Evolutionary conservation across 2,797 vertebrate species (phyloP), one percentile per base, ranked within the genome.

Genomic region (Chelon auratus): DNA sequence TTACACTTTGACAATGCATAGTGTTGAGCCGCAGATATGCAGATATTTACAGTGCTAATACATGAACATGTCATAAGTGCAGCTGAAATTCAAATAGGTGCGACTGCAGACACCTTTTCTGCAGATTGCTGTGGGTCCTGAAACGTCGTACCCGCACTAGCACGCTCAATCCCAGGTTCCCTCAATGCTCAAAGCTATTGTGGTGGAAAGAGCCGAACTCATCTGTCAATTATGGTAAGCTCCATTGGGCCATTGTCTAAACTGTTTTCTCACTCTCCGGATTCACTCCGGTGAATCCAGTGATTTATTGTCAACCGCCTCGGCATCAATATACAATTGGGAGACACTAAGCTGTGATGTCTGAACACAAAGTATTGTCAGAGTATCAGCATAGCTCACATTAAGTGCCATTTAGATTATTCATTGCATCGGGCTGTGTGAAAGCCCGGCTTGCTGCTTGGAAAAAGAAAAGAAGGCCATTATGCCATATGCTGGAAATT

Each of bases 161-260:
- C 53, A 67, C 60, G 73, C 50, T 82, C 40, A 77, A 90, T 84
- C 79, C 67, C 84, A 89, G 84, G 82, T 91, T 79, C 65, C 86
- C 75, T 88, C 82, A 73, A 61, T 74, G 86, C 82, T 90, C 74
- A 75, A 80, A 91, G 87, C 88, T 85, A 81, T 90, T 84, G 89
- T 88, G 78, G 80, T 87, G 85, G 87, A 93, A 93, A 83, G 84
- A 90, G 85, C 90, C 81, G 78, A 92, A 90, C 87, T 92, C 91
- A 91, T 94, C 90, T 93, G 92, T 94, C 93, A 93, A 92, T 94
- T 94, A 92, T 36, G 63, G 52, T 91, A 90, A 90, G 92, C 91
- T 94, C 88, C 93, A 91, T 85, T 92, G 93, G 91, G 84, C 86
- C 84, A 88, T 93, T 93, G 92, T 93, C 92, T 93, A 92, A 94